Evolutionary conservation across 1,140 invertebrate species (phyloP).

Genomic region (Ceratitis capitata): DNA sequence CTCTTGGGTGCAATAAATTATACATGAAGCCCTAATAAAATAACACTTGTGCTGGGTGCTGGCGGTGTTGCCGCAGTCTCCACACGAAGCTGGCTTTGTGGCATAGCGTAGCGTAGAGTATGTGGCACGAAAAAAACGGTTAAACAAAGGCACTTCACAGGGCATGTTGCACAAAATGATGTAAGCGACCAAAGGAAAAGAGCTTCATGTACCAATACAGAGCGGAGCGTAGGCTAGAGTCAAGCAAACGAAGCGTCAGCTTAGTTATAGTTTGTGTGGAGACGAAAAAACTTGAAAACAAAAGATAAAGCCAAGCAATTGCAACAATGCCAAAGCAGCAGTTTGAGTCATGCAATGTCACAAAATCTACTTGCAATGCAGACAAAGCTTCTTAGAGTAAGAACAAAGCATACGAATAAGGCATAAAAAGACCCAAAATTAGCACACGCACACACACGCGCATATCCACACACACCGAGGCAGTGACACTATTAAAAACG

Average conservation of each 20-base stretch:
- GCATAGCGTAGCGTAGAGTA: neutral
- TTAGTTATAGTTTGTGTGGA: no score
- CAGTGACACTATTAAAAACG: neutral
- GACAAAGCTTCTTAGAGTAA: neutral
- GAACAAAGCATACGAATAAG: no score
- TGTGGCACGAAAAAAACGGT: neutral
- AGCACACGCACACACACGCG: no score
- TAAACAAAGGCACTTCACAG: neutral
- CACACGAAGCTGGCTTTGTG: neutral
- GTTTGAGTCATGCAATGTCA: neutral
- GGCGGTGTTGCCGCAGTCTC: neutral
- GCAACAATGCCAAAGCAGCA: neutral
- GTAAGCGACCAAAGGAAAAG: neutral
- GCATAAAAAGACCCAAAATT: neutral
- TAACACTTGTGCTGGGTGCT: neutral
- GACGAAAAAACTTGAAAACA: neutral
- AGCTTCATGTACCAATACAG: neutral
- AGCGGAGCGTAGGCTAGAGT: neutral
- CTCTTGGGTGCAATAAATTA: slow-evolving; percentile 39
- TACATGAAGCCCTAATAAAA: slow-evolving; percentile 24
- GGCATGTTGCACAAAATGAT: neutral
- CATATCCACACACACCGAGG: no score
- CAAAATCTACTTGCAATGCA: neutral
- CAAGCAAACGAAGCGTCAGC: neutral
- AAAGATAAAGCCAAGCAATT: neutral